These are phyloP conservation scores for Xiphophorus maculatus DNA, from an alignment of 2,113 vertebrate genomes.

Conservation along the genomic window DNA sequence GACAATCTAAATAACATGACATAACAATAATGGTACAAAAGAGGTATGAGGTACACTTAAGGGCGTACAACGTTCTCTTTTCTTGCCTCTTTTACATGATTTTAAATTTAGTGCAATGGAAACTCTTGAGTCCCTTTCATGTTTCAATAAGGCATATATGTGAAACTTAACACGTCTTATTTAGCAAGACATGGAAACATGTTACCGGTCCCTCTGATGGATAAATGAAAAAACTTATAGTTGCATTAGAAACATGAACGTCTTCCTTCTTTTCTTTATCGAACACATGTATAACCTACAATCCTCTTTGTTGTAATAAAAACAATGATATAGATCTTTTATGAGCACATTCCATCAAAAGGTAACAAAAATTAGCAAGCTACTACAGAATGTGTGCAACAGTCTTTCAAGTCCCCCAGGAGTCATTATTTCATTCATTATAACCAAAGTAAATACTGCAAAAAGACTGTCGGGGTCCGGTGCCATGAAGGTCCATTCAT, in stretches of 20 bases:
- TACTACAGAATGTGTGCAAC: constrained; percentile 58
- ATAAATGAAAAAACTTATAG: constrained; percentile 19
- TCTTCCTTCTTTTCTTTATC: not conserved
- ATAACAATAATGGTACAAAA: constrained; percentile 56
- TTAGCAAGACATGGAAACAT: constrained; percentile 38
- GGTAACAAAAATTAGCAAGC: constrained; percentile 31
- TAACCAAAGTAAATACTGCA: constrained; percentile 35
- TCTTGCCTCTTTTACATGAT: constrained; percentile 22
- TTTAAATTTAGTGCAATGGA: constrained; percentile 61
- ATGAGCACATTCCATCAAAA: constrained; percentile 51
- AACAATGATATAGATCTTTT: constrained; percentile 30
- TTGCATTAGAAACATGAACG: constrained; percentile 17
- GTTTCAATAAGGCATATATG: constrained; percentile 74
- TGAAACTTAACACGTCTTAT: constrained; percentile 63
- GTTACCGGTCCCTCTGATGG: not conserved
- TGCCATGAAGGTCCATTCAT: constrained; percentile 34
- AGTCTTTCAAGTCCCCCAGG: constrained; percentile 55
- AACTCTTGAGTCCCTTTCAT: constrained; percentile 39
- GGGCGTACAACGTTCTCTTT: constrained; percentile 31
- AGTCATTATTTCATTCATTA: constrained; percentile 41
- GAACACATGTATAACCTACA: constrained; percentile 4
- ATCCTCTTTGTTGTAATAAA: not conserved
- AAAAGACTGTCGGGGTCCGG: constrained; percentile 26
- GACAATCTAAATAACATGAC: constrained; percentile 52
- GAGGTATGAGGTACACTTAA: constrained; percentile 61